phyloP scores from a whole-genome alignment of 2,797 vertebrate genomes.

The Enteromius trimaculatus region DNA sequence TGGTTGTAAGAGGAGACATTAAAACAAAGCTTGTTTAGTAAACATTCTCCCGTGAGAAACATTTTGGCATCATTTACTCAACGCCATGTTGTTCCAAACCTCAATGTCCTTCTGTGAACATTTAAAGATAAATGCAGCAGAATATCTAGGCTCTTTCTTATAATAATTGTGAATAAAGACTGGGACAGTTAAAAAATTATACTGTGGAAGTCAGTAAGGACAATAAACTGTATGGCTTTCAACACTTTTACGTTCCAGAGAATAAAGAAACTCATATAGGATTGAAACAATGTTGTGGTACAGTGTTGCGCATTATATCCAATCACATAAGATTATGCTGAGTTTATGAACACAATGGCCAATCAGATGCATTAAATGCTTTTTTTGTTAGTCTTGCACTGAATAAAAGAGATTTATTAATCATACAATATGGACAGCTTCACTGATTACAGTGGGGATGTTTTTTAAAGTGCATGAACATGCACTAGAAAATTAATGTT shows the following conservation, averaged over 20 bases:
- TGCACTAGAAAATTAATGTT: no score
- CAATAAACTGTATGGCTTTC: not conserved
- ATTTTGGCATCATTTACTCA: not conserved
- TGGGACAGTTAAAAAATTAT: not conserved
- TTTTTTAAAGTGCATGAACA: not conserved
- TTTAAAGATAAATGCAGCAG: not conserved
- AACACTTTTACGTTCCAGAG: not conserved
- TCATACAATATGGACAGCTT: not conserved
- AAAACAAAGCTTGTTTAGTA: not conserved
- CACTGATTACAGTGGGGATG: not conserved
- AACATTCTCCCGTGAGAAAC: not conserved
- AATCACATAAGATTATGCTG: no score
- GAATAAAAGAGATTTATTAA: not conserved
- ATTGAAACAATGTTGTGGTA: not conserved
- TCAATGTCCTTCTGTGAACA: not conserved
- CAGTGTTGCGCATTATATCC: not conserved
- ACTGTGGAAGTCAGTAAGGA: not conserved
- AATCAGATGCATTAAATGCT: no score
- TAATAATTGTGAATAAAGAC: not conserved
- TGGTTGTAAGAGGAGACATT: slow-evolving; percentile 25
- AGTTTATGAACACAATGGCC: no score
- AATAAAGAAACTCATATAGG: not conserved
- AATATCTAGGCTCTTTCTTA: not conserved
- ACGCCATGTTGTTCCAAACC: not conserved
- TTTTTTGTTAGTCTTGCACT: no score